phyloP scores from a whole-genome alignment of 2,888 invertebrate species.

The Cabera pusaria region DNA sequence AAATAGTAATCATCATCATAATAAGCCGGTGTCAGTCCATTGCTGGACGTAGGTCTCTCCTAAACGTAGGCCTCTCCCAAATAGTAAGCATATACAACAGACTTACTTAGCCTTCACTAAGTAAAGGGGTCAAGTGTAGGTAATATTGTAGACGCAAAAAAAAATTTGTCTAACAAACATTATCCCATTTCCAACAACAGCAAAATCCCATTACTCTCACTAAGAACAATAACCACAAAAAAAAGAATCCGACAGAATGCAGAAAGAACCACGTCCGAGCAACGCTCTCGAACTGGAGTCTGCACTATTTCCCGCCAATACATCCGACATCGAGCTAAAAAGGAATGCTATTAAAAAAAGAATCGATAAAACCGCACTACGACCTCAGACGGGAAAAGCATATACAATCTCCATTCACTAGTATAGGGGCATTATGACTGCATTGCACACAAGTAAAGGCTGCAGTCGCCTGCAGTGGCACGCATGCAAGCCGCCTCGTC shows the following conservation, averaged over 20 bases:
- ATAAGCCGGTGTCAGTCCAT: too few species aligned
- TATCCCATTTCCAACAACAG: too few species aligned
- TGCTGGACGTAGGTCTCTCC: too few species aligned
- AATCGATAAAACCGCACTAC: conserved; percentile 59
- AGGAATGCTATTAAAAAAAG: conserved; percentile 46
- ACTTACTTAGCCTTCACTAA: too few species aligned
- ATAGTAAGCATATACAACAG: too few species aligned
- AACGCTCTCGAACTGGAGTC: conserved; percentile 32
- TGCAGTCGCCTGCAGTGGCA: conserved; percentile 50
- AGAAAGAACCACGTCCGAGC: conserved; percentile 19
- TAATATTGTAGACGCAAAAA: too few species aligned
- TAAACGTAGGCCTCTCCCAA: too few species aligned
- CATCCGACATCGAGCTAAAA: conserved; percentile 37
- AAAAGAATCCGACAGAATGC: neutral
- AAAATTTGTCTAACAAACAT: too few species aligned
- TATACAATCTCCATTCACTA: conserved; percentile 65
- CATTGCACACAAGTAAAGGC: conserved; percentile 43
- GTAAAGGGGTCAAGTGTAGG: too few species aligned
- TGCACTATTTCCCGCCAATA: conserved; percentile 42
- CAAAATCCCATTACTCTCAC: too few species aligned
- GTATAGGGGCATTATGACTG: conserved; percentile 47
- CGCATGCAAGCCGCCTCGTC: conserved; percentile 35
- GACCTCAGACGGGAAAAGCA: conserved; percentile 50
- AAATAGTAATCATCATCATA: too few species aligned
- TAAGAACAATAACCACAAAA: too few species aligned